Evolutionary conservation across 2,113 vertebrate genomes (phyloP), one percentile per base, ranked within the genome.

Genomic region (Pelecanus crispus): DNA sequence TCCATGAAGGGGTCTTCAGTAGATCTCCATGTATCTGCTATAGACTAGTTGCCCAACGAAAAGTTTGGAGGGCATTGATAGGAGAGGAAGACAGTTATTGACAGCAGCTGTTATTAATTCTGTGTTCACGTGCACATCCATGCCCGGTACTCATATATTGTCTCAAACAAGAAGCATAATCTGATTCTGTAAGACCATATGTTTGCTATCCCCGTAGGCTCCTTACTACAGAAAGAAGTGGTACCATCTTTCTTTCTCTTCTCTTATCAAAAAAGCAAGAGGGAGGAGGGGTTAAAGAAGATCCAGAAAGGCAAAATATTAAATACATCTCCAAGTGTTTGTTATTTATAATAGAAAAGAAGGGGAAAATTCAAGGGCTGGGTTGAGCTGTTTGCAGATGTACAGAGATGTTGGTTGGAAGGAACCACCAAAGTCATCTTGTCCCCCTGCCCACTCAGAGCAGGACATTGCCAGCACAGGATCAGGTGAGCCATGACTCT

Each of bases 111-210:
- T 67, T 31, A 34, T 62, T 32, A 18, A 38, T 7, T 45, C 58
- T 26, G 36, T n/a, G 52, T 67, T 58, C 25, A 49, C 29, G 2
- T 34, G 56, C 36, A 25, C 56, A 20, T n/a, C 75, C 58, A 29
- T 1, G 1, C 25, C 81, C 1, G 0, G 16, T 3, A 20, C 32
- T 17, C 55, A 3, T 29, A 4, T 28, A 16, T 29, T 3, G 0
- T n/a, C 40, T 66, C 11, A 26, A 36, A 45, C 34, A 58, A 63
- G 55, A n/a, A 40, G 25, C 29, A 11, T 4, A 6, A 4, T 28
- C 29, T 11, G 21, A 9, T 63, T 31, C 81, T 21, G 0, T 15
- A 68, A 62, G 19, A 29, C 32, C 2, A 3, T 34, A 11, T 13
- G 40, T 55, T 52, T 78, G 63, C 63, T 45, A 4, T 34, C 74